Percentiles rank a stretch among this genome's conserved stretches.
Conservation (phyloP, 2,113 vertebrate genomes). For the Monopterus albus region DNA sequence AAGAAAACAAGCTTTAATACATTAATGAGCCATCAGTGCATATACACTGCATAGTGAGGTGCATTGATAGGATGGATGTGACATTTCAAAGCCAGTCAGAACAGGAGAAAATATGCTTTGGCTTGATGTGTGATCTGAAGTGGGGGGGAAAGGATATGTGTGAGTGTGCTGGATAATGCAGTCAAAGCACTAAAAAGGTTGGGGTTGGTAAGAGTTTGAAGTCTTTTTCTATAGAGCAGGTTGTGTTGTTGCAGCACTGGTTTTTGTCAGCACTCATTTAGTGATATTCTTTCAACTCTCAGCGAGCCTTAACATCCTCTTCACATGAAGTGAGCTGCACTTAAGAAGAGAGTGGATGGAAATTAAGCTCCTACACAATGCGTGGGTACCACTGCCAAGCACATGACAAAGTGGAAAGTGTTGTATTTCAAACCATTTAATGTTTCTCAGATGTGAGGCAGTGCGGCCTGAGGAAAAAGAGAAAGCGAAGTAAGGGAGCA, state of each 20-base stretch:
- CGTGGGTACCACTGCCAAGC: slow-evolving; percentile 64
- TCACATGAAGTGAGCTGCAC: slow-evolving; percentile 71
- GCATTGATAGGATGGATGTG: slow-evolving; percentile 24
- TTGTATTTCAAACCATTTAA: slow-evolving; percentile 75
- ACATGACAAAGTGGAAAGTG: slow-evolving; percentile 69
- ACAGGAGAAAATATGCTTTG: slow-evolving; percentile 30
- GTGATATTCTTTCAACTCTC: slow-evolving; percentile 70
- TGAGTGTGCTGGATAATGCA: slow-evolving; percentile 28
- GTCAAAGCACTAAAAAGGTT: slow-evolving; percentile 44
- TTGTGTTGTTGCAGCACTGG: slow-evolving; percentile 41
- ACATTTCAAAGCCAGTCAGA: slow-evolving; percentile 53
- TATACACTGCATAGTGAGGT: not conserved
- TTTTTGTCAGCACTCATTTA: slow-evolving; percentile 70
- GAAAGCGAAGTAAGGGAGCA: slow-evolving; percentile 38
- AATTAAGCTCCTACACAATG: slow-evolving; percentile 72
- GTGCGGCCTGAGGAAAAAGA: slow-evolving; percentile 42
- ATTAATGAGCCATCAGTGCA: slow-evolving; percentile 11
- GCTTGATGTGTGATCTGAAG: slow-evolving; percentile 65
- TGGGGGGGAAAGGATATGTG: slow-evolving; percentile 23
- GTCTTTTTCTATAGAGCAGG: slow-evolving; percentile 47
- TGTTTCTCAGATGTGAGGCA: slow-evolving; percentile 65
- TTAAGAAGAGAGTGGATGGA: slow-evolving; percentile 68
- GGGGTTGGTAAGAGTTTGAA: slow-evolving; percentile 60
- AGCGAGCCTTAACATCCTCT: slow-evolving; percentile 70
- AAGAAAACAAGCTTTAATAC: slow-evolving; percentile 29